These are phyloP conservation scores for Marmota flaviventris DNA, from an alignment of 2,113 vertebrate species.

Conservation along the genomic window DNA sequence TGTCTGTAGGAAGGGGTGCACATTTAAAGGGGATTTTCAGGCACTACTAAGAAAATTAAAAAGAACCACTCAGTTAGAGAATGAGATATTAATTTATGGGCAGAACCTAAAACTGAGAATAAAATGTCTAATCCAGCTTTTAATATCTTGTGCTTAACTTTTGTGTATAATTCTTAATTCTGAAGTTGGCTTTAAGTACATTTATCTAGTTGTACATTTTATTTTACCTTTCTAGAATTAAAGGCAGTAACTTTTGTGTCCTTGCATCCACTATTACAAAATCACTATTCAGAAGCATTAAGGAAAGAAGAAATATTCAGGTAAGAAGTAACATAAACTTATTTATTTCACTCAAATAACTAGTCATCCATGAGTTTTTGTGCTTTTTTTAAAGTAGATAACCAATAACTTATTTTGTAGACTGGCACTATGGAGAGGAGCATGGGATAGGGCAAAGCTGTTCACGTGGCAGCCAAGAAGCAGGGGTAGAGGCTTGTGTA, in stretches of 20 bases:
- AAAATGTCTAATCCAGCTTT: neutral
- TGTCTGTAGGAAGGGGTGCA: neutral
- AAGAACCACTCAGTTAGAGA: neutral
- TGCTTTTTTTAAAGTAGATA: no score
- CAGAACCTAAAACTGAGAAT: neutral
- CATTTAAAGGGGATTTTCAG: neutral
- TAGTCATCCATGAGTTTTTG: neutral
- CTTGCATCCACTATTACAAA: neutral
- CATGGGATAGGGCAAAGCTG: no score
- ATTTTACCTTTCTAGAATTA: neutral
- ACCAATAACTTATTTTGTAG: no score
- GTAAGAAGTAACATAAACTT: neutral
- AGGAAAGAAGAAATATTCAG: constrained; percentile 2
- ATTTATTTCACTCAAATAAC: neutral
- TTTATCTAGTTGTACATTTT: neutral
- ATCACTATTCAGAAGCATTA: neutral
- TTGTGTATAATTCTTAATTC: neutral
- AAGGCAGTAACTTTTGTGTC: neutral
- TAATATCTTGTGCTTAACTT: neutral
- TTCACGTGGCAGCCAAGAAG: no score
- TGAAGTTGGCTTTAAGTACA: neutral
- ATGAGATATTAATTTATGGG: neutral
- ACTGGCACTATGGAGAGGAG: no score
- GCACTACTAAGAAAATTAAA: neutral
- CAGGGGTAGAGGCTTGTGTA: neutral